Evolutionary conservation across 2,113 vertebrate genomes (phyloP).

Genomic region (Recurvirostra avosetta): DNA sequence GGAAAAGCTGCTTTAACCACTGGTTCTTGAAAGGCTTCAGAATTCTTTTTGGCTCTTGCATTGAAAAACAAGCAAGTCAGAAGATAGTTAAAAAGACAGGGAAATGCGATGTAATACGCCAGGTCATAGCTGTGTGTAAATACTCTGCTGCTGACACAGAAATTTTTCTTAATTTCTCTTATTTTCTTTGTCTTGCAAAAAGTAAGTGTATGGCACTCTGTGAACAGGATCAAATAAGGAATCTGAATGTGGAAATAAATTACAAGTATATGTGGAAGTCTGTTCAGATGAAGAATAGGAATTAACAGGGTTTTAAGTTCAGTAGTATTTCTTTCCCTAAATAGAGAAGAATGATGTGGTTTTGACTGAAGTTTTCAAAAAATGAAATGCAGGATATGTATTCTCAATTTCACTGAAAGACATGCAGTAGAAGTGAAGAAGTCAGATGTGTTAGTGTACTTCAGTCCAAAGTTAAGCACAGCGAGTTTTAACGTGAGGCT

Average conservation of each 20-base stretch:
- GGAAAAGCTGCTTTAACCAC: conserved; percentile 11
- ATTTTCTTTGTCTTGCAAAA: not conserved
- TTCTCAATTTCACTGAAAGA: not conserved
- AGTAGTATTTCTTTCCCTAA: not conserved
- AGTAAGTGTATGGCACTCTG: not conserved
- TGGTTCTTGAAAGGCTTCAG: not conserved
- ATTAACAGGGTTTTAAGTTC: not conserved
- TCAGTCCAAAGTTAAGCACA: not conserved
- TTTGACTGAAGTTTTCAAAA: not conserved
- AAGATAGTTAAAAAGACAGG: not conserved
- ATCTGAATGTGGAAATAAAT: not conserved
- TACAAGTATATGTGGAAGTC: not conserved
- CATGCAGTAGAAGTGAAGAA: not conserved
- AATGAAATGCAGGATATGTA: not conserved
- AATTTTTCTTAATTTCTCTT: not conserved
- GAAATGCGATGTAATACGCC: not conserved
- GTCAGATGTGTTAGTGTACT: not conserved
- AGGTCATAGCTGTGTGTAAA: not conserved
- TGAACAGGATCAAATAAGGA: not conserved
- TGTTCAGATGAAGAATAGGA: not conserved
- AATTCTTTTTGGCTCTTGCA: not conserved
- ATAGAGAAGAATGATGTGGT: not conserved
- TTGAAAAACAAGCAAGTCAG: not conserved
- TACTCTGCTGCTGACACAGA: not conserved
- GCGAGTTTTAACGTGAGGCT: not conserved